Base-by-base conservation (phyloP, 2,888 invertebrate species). In the Dasysyrphus albostriatus region DNA sequence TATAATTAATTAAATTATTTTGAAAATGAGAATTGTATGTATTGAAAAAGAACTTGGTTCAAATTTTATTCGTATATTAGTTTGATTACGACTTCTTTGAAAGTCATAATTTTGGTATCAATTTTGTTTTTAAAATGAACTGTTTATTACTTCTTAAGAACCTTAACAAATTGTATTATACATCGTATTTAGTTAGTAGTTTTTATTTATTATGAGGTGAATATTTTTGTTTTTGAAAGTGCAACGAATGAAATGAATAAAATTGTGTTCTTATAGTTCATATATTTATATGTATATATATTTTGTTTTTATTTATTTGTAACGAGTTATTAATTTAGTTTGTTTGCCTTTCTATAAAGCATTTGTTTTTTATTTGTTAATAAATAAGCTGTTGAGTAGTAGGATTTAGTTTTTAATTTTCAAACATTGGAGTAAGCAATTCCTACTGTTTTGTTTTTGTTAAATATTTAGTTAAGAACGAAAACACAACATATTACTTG, bases 361-460 rank as follows among this genome's bases (percentile, higher is more conserved):
- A 67, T 56, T 39, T 14, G 12, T 63, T 29, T 42, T 42, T 63
- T 29, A 5, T 67, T 67, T 67, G 19, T 76, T 72, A 75, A 75
- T 83, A 79, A 81, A 77, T 74, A 37, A 85, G 84, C 72, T 61
- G 76, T 69, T 85, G 73, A 81, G 65, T 80, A 69, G 67, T 82
- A 61, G 44, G 42, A 59, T 19, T 72, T 76, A 72, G 12, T 42
- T 24, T 73, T 76, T 73, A 47, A 5, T 58, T 58, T 58, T 34
- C 34, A 10, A 34, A 67, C 16, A 73, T 74, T 69, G 69, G 74
- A 69, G 19, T 49, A 81, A 85, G 85, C 85, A 74, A 49, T 63
- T 77, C 65, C 69, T 85, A 78, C 73, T 44, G 44, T 73, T 44
- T 61, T 34, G 19, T 78, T 63, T 51, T 63, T 51, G 19, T 47